These are phyloP conservation scores for Gambusia yucatana DNA, from an alignment of 2,797 vertebrate species.

Conservation along the genomic window DNA sequence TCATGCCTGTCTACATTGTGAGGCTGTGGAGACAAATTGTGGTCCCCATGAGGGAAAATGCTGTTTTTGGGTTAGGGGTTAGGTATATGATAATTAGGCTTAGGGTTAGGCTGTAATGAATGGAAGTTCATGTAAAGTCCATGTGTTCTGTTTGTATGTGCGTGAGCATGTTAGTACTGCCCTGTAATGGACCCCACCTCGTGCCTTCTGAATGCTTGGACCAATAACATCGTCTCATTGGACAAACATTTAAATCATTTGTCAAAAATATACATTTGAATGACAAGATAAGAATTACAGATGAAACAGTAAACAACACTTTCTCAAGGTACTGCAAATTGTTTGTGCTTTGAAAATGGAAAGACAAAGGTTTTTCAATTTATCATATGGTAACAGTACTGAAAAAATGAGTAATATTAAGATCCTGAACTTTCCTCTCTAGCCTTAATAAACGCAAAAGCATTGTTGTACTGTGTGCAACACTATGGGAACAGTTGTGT, in stretches of 20 bases:
- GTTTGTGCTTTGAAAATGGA: not conserved
- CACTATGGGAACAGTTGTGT: constrained; percentile 50
- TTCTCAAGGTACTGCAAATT: not conserved
- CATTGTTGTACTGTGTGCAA: constrained; percentile 15
- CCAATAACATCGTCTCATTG: not conserved
- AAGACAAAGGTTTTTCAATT: no score
- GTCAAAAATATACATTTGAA: not conserved
- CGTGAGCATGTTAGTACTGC: not conserved
- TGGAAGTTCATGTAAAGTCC: no score
- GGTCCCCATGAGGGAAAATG: no score
- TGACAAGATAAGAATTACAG: not conserved
- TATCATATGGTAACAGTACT: no score
- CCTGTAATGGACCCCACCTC: not conserved
- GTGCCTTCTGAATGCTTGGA: not conserved
- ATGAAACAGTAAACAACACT: not conserved
- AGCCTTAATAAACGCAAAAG: not conserved
- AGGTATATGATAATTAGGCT: no score
- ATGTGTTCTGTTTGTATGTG: not conserved
- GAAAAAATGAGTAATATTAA: not conserved
- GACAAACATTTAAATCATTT: not conserved
- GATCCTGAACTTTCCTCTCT: not conserved
- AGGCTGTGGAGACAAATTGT: no score
- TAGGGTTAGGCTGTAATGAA: no score
- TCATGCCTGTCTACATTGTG: no score
- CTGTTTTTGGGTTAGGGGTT: no score